Evolutionary conservation across 2,113 vertebrate species (phyloP).

Genomic region (Lepus americanus): DNA sequence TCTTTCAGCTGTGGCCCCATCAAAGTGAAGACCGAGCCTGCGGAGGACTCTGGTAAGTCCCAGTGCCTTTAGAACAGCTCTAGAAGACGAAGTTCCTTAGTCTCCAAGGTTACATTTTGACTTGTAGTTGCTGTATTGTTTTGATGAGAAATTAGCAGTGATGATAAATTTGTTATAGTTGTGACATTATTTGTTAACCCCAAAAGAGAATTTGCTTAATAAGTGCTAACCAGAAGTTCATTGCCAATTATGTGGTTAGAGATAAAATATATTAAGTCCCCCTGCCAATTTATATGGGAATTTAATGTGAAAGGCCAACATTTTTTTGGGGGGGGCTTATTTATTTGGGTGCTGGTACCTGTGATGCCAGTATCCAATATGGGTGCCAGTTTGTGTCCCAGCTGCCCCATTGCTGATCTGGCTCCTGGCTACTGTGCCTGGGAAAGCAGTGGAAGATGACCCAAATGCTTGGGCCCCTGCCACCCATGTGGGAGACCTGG

Average conservation of each 20-base stretch:
- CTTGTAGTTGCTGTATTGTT: background rate
- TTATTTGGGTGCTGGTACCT: too few relatives aligned
- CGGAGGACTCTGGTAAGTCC: constrained; percentile 88
- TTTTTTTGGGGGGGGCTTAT: too few relatives aligned
- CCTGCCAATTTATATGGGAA: background rate
- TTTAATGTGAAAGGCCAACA: too few relatives aligned
- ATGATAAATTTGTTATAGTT: background rate
- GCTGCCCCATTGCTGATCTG: too few relatives aligned
- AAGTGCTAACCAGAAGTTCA: background rate
- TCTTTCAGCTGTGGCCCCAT: constrained; percentile 86
- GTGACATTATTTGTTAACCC: background rate
- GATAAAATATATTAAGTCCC: background rate
- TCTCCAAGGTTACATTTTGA: constrained; percentile 32
- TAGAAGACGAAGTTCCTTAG: background rate
- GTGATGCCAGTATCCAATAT: too few relatives aligned
- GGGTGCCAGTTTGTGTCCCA: too few relatives aligned
- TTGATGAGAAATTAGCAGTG: background rate
- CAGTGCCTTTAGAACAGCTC: background rate
- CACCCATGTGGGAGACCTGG: too few relatives aligned
- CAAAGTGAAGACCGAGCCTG: constrained; percentile 89
- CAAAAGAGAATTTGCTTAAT: background rate
- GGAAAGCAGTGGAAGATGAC: too few relatives aligned
- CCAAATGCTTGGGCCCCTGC: too few relatives aligned
- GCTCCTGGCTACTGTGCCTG: too few relatives aligned
- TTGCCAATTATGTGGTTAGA: background rate